A percentile compares a stretch with the other conserved stretches of the same genome.
Evolutionary conservation across 2,797 vertebrate species (phyloP).

Genomic region (Miichthys miiuy): DNA sequence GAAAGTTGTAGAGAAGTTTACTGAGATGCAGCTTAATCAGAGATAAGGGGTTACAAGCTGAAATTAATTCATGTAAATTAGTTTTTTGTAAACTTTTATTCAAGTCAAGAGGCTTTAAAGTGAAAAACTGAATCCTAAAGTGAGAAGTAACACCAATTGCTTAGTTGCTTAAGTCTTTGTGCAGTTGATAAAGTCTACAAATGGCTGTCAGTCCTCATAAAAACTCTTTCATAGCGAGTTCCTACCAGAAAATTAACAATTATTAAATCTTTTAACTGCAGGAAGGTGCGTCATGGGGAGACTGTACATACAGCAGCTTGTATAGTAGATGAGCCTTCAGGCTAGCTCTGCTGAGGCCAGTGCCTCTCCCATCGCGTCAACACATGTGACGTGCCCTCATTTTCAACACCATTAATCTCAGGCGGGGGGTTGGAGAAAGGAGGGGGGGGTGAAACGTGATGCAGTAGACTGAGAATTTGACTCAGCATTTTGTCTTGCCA

Average conservation of each 20-base stretch:
- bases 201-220: conserved; percentile 6
- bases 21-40: conserved; percentile 28
- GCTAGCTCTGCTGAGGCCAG: conserved; percentile 48
- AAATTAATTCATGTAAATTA: conserved; percentile 24
- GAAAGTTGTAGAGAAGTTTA: conserved; percentile 35
- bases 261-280: conserved; percentile 31
- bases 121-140: not conserved
- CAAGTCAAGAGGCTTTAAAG: not conserved
- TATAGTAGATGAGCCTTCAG: conserved; percentile 45
- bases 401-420: conserved; percentile 75
- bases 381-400: conserved; percentile 75
- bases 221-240: conserved; percentile 12
- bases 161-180: not conserved
- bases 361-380: conserved; percentile 60
- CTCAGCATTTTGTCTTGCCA: conserved; percentile 68
- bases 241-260: conserved; percentile 14
- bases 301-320: conserved; percentile 40
- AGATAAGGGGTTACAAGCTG: conserved; percentile 33
- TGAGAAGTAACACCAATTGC: not conserved
- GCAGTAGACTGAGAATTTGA: conserved; percentile 61
- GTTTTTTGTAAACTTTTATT: not conserved
- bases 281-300: conserved; percentile 30
- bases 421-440: not conserved
- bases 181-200: conserved; percentile 12
- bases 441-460: conserved; percentile 42